These are phyloP conservation scores for Brachyptera putata DNA, from an alignment of 2,888 invertebrate species.

Conservation along the genomic window DNA sequence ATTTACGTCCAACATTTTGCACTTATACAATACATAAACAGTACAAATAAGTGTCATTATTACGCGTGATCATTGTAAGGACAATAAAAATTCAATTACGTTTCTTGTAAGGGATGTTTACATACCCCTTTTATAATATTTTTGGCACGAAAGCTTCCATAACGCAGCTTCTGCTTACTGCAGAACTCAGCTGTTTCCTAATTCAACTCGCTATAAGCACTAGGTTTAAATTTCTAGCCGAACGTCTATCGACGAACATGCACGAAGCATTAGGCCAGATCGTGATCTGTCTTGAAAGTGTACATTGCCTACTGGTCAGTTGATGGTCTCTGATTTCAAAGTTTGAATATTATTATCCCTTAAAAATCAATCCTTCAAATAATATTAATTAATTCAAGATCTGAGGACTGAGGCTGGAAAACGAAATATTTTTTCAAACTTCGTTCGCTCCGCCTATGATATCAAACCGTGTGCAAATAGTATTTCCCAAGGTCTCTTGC, in stretches of 20 bases:
- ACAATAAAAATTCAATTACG: not conserved
- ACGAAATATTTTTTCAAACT: no score
- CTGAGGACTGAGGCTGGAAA: no score
- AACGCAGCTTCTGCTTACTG: not conserved
- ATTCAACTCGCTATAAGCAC: no score
- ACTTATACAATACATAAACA: not conserved
- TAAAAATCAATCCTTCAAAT: not conserved
- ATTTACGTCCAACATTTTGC: not conserved
- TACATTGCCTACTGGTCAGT: no score
- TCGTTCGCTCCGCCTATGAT: no score
- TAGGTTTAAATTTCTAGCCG: no score
- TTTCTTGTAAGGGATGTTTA: not conserved
- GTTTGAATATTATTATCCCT: no score
- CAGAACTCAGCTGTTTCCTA: conserved; percentile 9
- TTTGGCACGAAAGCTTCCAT: not conserved
- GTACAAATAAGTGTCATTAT: not conserved
- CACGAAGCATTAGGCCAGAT: no score
- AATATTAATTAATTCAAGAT: not conserved
- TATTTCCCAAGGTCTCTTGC: no score
- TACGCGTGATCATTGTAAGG: not conserved
- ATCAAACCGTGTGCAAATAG: not conserved
- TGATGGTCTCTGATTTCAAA: no score
- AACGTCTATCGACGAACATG: no score
- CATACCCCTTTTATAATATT: not conserved
- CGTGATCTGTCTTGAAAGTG: no score